These are phyloP conservation scores for Coranthus polyacanthus DNA, from an alignment of 2,797 vertebrate species.

Conservation along the genomic window DNA sequence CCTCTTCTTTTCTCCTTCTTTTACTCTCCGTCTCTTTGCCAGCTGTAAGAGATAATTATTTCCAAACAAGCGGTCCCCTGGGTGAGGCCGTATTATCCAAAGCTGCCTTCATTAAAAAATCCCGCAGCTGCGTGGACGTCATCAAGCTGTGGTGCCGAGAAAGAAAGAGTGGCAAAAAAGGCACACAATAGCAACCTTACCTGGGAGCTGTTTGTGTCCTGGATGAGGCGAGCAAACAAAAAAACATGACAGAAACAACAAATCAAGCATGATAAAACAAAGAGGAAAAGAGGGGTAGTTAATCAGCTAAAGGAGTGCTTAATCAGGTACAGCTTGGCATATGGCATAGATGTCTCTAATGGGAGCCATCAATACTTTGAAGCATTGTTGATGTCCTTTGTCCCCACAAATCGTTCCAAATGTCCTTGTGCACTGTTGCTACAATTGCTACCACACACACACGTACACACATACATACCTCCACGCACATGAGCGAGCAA, in stretches of 20 bases:
- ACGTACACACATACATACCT: constrained; percentile 14
- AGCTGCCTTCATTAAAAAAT: constrained; percentile 78
- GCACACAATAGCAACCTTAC: constrained; percentile 17
- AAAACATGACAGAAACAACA: constrained; percentile 33
- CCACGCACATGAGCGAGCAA: constrained; percentile 17
- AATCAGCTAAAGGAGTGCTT: constrained; percentile 35
- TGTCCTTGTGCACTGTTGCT: constrained; percentile 54
- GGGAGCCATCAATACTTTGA: constrained; percentile 54
- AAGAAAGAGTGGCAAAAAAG: constrained; percentile 29
- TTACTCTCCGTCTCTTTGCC: constrained; percentile 42
- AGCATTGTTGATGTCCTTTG: constrained; percentile 56
- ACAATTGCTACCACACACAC: constrained; percentile 18
- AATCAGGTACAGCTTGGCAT: constrained; percentile 45
- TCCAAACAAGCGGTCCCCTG: constrained; percentile 81
- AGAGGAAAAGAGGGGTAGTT: constrained; percentile 27
- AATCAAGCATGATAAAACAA: constrained; percentile 18
- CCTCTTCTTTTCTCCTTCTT: constrained; percentile 7
- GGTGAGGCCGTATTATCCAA: constrained; percentile 71
- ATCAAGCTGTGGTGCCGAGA: constrained; percentile 36
- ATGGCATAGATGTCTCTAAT: constrained; percentile 46
- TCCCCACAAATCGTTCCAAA: constrained; percentile 52
- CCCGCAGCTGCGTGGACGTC: constrained; percentile 63
- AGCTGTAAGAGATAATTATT: constrained; percentile 83
- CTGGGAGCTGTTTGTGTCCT: constrained; percentile 47
- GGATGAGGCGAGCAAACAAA: constrained; percentile 41